phyloP scores from a whole-genome alignment of 2,888 invertebrate species.

The Pristionchus japonicus region DNA sequence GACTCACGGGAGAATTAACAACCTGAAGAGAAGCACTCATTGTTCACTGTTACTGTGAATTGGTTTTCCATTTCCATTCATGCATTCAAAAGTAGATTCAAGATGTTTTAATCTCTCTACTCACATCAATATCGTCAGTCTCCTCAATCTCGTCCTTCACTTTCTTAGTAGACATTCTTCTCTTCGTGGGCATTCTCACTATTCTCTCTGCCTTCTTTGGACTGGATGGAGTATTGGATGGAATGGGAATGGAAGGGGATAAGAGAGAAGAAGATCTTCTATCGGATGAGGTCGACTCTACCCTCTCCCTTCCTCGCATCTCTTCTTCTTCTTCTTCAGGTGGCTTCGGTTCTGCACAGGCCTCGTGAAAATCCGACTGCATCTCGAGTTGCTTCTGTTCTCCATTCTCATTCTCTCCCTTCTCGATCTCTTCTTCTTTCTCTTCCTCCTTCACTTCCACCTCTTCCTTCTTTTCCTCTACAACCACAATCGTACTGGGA shows the following conservation, averaged over 20 bases:
- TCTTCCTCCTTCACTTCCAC: background rate
- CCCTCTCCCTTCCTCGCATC: background rate
- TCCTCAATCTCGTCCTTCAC: too few relatives aligned
- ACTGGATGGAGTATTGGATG: background rate
- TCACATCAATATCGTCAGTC: too few relatives aligned
- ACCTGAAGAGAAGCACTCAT: background rate
- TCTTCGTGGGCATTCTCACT: background rate
- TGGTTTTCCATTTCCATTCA: background rate
- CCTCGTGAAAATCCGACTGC: slow-evolving; percentile 21
- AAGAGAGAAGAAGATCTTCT: background rate
- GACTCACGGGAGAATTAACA: background rate
- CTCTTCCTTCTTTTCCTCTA: background rate
- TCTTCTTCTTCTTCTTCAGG: slow-evolving; percentile 19
- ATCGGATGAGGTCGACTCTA: background rate
- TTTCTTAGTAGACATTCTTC: too few relatives aligned
- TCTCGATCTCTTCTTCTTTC: background rate
- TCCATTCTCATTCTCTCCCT: background rate
- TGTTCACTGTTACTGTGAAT: background rate
- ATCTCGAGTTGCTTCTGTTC: background rate
- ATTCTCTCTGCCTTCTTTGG: background rate
- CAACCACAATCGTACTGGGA: background rate
- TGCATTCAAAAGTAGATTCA: too few relatives aligned
- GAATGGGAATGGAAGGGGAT: too few relatives aligned
- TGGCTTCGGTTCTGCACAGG: background rate
- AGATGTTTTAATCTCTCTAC: background rate